Percentiles rank a stretch among this genome's conserved stretches.
Conservation (phyloP, 2,113 vertebrate species). For the Calcarius ornatus region DNA sequence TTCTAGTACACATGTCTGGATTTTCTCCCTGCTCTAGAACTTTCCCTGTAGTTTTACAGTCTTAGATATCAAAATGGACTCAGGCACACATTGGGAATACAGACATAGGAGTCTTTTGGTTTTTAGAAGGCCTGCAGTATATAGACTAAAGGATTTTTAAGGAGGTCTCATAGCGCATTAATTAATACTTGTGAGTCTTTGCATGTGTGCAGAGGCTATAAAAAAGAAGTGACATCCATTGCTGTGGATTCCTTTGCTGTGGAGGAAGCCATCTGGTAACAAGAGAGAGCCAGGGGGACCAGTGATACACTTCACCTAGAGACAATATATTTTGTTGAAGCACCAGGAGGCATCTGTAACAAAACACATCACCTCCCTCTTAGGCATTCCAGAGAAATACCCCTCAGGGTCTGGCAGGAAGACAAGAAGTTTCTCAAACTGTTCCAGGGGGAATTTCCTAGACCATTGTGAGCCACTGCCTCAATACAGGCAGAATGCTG, state of each 20-base stretch:
- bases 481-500: neutral
- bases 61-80: neutral
- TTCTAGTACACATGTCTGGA: neutral
- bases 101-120: rapidly evolving
- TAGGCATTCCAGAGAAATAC: neutral
- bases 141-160: neutral
- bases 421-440: neutral
- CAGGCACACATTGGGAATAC: neutral
- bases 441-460: neutral
- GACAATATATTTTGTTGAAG: neutral
- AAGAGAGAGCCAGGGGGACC: neutral
- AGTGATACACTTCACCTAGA: neutral
- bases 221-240: neutral
- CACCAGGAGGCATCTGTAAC: neutral
- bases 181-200: neutral
- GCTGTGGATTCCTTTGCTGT: neutral
- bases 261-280: neutral
- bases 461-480: neutral
- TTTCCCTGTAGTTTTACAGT: neutral
- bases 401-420: neutral
- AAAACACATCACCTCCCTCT: neutral
- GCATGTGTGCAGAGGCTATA: neutral
- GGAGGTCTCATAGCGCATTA: neutral
- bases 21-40: neutral
- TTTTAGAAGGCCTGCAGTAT: neutral